phyloP scores from a whole-genome alignment of 2,888 invertebrate species.

The Carabus problematicus region DNA sequence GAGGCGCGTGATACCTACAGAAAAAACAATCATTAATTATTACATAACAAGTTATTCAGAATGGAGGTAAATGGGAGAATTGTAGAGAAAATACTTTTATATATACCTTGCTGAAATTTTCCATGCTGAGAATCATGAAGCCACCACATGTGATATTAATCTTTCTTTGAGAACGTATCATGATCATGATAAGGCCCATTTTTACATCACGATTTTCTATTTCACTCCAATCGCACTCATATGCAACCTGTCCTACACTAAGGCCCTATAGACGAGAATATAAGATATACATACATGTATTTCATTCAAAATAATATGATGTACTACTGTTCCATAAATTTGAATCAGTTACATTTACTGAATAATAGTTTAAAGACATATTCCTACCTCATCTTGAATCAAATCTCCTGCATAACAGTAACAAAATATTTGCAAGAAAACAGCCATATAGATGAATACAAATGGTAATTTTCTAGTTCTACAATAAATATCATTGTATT shows the following conservation, averaged over 20 bases:
- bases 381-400: conserved; percentile 28
- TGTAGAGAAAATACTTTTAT: too few species aligned
- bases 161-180: conserved; percentile 14
- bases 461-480: conserved; percentile 6
- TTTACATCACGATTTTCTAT: neutral
- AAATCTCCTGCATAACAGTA: conserved; percentile 30
- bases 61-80: too few species aligned
- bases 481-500: conserved; percentile 14
- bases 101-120: conserved; percentile 19
- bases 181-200: conserved; percentile 7
- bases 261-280: neutral
- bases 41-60: too few species aligned
- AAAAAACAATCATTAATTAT: neutral
- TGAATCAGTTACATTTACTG: neutral
- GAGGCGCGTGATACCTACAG: too few species aligned
- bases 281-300: neutral
- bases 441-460: neutral
- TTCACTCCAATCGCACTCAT: conserved; percentile 17
- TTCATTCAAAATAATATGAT: neutral
- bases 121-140: conserved; percentile 17
- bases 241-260: conserved; percentile 21
- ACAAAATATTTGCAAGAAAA: conserved; percentile 19
- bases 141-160: conserved; percentile 18
- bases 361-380: too few species aligned
- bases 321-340: neutral